Percentiles rank a stretch among this genome's conserved stretches.
Evolutionary conservation across 2,888 invertebrate species (phyloP).

Genomic region (Chrysolina oricalcia): DNA sequence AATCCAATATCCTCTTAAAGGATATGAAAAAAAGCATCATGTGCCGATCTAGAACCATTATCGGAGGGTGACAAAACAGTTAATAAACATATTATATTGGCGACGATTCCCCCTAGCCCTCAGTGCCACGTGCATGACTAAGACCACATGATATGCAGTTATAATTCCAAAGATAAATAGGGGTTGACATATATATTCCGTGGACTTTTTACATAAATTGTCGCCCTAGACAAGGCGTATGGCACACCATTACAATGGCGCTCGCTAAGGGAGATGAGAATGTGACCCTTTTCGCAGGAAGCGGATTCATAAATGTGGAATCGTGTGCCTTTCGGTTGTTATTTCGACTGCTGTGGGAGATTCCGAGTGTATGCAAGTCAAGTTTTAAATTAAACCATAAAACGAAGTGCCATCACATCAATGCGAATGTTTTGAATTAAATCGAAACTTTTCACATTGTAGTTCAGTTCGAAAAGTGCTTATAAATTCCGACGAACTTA

Average conservation of each 20-base stretch:
- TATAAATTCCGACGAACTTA: constrained; percentile 10
- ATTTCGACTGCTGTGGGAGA: constrained; percentile 14
- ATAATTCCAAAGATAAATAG: constrained; percentile 69
- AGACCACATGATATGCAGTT: constrained; percentile 68
- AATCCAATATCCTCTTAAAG: constrained; percentile 45
- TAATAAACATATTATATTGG: constrained; percentile 48
- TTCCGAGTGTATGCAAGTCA: constrained; percentile 21
- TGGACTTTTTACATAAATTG: constrained; percentile 66
- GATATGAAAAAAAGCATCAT: constrained; percentile 49
- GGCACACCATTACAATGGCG: constrained; percentile 44
- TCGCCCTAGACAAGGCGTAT: constrained; percentile 56
- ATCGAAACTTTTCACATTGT: constrained; percentile 19
- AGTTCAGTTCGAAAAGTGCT: background rate
- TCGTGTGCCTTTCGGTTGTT: constrained; percentile 24
- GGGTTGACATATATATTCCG: constrained; percentile 67
- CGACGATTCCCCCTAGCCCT: constrained; percentile 26
- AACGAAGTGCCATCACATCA: constrained; percentile 14
- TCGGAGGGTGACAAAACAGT: constrained; percentile 51
- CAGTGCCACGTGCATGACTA: constrained; percentile 68
- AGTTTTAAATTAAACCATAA: constrained; percentile 20
- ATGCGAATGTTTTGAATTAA: constrained; percentile 21
- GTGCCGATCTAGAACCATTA: constrained; percentile 45
- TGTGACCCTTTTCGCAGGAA: constrained; percentile 25
- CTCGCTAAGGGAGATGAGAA: constrained; percentile 21
- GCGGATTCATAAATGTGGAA: constrained; percentile 24